Conservation (phyloP, 2,888 invertebrate genomes). For the Brassicogethes aeneus region DNA sequence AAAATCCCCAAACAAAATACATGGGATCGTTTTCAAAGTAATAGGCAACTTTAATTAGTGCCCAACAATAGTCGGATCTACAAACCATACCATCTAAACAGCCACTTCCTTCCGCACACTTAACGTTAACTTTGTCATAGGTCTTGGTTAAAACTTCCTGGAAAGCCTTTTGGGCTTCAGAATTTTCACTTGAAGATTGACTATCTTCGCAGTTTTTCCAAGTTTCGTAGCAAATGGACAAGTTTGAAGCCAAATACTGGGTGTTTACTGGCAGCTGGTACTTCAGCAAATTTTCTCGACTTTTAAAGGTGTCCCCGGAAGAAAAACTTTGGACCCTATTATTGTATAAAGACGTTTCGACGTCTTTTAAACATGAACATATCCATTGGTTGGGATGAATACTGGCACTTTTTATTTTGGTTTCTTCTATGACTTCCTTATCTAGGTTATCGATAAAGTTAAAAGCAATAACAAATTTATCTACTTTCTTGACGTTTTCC, state of each 20-base stretch:
- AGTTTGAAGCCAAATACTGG: neutral
- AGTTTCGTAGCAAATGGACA: neutral
- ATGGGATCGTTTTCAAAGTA: no score
- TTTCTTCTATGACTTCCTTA: neutral
- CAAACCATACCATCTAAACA: neutral
- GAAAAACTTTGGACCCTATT: neutral
- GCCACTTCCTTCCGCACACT: neutral
- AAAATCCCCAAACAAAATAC: no score
- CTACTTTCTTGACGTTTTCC: neutral
- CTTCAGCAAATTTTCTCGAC: neutral
- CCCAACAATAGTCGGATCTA: neutral
- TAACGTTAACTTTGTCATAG: neutral
- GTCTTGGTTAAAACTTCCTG: neutral
- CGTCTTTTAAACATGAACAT: neutral
- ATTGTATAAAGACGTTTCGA: neutral
- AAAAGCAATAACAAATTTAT: neutral
- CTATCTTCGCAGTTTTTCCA: neutral
- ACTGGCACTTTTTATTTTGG: neutral
- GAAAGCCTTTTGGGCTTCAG: neutral
- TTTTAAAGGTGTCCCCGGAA: neutral
- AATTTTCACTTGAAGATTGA: neutral
- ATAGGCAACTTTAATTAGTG: no score
- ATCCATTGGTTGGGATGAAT: constrained; percentile 1
- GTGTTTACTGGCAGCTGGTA: constrained; percentile 2
- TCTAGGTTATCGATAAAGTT: neutral